phyloP scores from a whole-genome alignment of 2,888 invertebrate species.

The Malthinus flaveolus region DNA sequence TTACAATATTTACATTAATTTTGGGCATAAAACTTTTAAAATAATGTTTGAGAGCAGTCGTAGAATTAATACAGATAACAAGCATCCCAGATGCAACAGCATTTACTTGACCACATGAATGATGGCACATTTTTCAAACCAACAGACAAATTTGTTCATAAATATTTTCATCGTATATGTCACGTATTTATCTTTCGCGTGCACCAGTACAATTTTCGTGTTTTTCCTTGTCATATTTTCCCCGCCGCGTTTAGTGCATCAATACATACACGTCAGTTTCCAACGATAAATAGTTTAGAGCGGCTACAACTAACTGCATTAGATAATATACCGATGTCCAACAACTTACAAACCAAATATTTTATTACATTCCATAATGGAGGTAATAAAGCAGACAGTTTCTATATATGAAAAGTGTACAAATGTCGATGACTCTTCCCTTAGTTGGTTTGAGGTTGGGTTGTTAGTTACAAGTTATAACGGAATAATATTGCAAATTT shows the following conservation, averaged over 20 bases:
- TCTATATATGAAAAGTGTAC: background rate
- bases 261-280: conserved; percentile 16
- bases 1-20: too few species aligned
- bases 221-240: conserved; percentile 16
- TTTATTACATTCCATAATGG: conserved; percentile 13
- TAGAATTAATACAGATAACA: conserved; percentile 1
- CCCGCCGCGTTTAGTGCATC: conserved; percentile 14
- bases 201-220: conserved; percentile 17
- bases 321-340: conserved; percentile 14
- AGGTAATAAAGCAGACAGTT: conserved; percentile 4
- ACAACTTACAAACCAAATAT: conserved; percentile 18
- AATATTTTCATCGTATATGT: conserved; percentile 18
- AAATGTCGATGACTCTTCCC: too few species aligned
- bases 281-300: conserved; percentile 10
- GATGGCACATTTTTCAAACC: conserved; percentile 11
- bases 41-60: background rate
- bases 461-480: too few species aligned
- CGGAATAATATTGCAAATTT: too few species aligned
- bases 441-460: too few species aligned
- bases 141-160: conserved; percentile 18
- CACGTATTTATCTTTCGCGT: conserved; percentile 19
- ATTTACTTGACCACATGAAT: conserved; percentile 2
- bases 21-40: too few species aligned
- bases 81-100: background rate
- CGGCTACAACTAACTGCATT: conserved; percentile 9